Base-by-base conservation (phyloP, 2,888 invertebrate species). In the Cataglyphis cursor region DNA sequence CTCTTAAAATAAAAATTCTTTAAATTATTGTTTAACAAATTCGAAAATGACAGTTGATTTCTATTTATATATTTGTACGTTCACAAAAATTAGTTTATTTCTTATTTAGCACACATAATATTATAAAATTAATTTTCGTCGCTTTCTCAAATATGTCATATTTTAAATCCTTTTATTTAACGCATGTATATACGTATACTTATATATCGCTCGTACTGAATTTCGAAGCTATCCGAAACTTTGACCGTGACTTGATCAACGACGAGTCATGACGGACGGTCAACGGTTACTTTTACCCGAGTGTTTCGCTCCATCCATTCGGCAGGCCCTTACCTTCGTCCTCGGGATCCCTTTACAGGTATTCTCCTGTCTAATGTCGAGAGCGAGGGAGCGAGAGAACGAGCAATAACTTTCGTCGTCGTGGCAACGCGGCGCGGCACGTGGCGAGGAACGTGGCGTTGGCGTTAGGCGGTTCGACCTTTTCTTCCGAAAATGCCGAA, bases 371-470 rank as follows among this genome's bases (percentile, higher is more conserved):
- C n/a, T 18, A 4, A 31, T 21, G 5, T 76, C 51, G 35, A 76
- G 24, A 15, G 31, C 44, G 51, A 48, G 51, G n/a, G 51, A 51
- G 48, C 48, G 48, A 51, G n/a, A 51, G 8, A 18, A 28, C 12
- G 24, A 51, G 48, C 44, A 57, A 85, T 48, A 48, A 48, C 6
- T n/a, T 51, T n/a, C 76, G 86, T 91, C 90, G 87, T 89, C 90
- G 91, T 92, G 88, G 91, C 90, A 91, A 90, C 90, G 85, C 86
- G 88, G 74, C 86, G 74, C 82, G 57, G 54, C 88, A 87, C 88
- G 84, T 84, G 81, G 48, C 81, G 35, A 28, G 74, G 28, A 74
- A 81, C 57, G 68, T 76, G 44, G 21, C 70, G 8, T 81, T 61
- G 38, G 18, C 51, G 31, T 82, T 41, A 15, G 21, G 18, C 28